Conservation (phyloP, 2,113 vertebrate species). For the Brachypodius melanocephalos region DNA sequence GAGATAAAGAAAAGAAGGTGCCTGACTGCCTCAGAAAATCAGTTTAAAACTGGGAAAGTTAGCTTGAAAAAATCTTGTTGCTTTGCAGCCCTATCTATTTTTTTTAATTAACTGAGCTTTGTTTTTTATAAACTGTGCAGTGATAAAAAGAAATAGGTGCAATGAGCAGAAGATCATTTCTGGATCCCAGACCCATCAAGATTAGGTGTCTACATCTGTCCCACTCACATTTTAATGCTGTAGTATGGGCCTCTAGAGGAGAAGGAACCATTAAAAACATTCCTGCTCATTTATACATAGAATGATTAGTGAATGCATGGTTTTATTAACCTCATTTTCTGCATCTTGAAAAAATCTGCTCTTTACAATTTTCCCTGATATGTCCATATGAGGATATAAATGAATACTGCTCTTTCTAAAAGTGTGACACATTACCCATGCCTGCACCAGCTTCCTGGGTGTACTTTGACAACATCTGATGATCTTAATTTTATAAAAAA, state of each 20-base stretch:
- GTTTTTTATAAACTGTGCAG: background rate
- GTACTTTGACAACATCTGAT: background rate
- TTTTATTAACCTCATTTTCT: conserved; percentile 22
- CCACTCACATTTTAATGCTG: background rate
- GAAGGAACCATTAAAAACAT: background rate
- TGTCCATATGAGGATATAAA: background rate
- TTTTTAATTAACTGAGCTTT: background rate
- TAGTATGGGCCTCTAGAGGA: background rate
- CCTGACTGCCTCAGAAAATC: background rate
- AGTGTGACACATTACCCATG: background rate
- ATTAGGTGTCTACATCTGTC: background rate
- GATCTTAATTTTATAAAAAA: background rate
- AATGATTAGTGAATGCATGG: background rate
- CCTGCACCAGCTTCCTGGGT: background rate
- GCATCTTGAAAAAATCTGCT: conserved; percentile 14
- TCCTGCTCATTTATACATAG: background rate
- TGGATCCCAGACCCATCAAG: background rate
- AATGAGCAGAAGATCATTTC: background rate
- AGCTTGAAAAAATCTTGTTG: background rate
- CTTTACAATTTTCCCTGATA: background rate
- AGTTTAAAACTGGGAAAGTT: background rate
- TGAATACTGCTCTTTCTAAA: background rate
- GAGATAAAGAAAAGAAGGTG: background rate
- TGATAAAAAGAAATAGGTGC: background rate
- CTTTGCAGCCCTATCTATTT: background rate